phyloP scores from a whole-genome alignment of 2,888 invertebrate species.

The Eristalinus aeneus region DNA sequence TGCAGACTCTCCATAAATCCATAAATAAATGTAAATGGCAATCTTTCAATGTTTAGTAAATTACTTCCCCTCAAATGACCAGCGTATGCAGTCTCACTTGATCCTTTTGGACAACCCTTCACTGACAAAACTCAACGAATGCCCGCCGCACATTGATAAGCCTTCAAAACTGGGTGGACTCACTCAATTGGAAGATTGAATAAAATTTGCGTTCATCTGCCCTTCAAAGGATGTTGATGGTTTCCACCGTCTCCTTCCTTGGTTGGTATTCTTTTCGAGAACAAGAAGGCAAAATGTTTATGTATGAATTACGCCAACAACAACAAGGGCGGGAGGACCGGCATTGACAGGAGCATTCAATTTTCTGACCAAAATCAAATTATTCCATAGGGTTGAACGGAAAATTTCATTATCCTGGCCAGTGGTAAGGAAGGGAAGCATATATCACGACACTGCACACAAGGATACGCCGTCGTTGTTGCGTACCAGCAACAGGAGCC shows the following conservation, averaged over 20 bases:
- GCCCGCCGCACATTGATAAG: constrained; percentile 72
- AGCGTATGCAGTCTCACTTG: not conserved
- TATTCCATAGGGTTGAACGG: constrained; percentile 73
- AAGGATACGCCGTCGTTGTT: constrained; percentile 16
- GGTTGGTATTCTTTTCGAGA: constrained; percentile 34
- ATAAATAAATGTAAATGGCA: constrained; percentile 10
- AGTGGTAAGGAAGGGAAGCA: constrained; percentile 47
- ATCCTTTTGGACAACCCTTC: constrained; percentile 29
- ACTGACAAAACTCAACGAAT: constrained; percentile 28
- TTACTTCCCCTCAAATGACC: constrained; percentile 44
- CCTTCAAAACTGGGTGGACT: constrained; percentile 64
- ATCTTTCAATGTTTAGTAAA: constrained; percentile 31
- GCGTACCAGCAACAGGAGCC: constrained; percentile 28
- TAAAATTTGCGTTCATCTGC: constrained; percentile 78
- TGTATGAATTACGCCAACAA: constrained; percentile 62
- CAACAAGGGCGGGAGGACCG: constrained; percentile 30
- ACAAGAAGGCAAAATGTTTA: constrained; percentile 49
- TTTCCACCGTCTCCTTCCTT: constrained; percentile 17
- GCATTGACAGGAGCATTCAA: constrained; percentile 69
- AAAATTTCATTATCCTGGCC: constrained; percentile 72
- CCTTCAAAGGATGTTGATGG: constrained; percentile 41
- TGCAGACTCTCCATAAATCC: not conserved
- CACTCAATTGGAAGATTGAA: constrained; percentile 80
- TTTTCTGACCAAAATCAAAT: constrained; percentile 73
- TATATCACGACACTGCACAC: constrained; percentile 33